A percentile compares a stretch with the other conserved stretches of the same genome.
These are phyloP conservation scores for Microplitis manilae DNA, from an alignment of 2,888 invertebrate species.

Conservation along the genomic window DNA sequence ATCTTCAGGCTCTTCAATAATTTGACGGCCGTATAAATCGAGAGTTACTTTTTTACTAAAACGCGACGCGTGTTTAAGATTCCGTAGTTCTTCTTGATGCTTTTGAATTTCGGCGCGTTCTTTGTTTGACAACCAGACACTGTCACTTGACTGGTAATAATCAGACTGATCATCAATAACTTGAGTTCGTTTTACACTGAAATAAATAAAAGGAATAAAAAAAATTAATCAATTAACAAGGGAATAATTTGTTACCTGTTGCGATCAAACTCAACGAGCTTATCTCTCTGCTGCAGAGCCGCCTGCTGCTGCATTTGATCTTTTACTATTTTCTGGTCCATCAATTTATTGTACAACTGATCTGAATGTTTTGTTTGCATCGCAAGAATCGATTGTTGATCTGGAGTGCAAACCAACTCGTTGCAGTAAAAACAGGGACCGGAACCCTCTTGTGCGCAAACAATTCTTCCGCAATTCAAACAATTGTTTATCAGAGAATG, in stretches of 20 bases:
- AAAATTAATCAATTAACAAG: no score
- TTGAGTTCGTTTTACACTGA: conserved; percentile 80
- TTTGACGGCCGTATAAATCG: conserved; percentile 80
- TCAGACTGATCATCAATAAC: conserved; percentile 96
- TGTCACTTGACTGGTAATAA: conserved; percentile 85
- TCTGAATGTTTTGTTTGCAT: conserved; percentile 80
- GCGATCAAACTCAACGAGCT: conserved; percentile 87
- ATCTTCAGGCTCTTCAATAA: conserved; percentile 55
- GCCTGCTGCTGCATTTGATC: conserved; percentile 75
- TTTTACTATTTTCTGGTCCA: conserved; percentile 74
- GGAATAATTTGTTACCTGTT: conserved; percentile 75
- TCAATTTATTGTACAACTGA: conserved; percentile 77
- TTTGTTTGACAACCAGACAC: conserved; percentile 84
- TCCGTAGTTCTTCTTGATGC: conserved; percentile 79
- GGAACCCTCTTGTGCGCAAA: conserved; percentile 96
- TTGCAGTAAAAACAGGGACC: conserved; percentile 97
- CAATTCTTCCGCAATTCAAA: conserved; percentile 91
- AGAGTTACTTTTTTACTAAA: conserved; percentile 79
- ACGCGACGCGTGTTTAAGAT: conserved; percentile 80
- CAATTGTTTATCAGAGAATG: conserved; percentile 96
- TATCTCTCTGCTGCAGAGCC: conserved; percentile 85
- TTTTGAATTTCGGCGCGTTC: conserved; percentile 80
- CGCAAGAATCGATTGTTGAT: conserved; percentile 80
- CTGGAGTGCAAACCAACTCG: conserved; percentile 84
- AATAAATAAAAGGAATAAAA: no score